Base-by-base conservation (phyloP, 2,797 vertebrate genomes). In the Urocyon cinereoargenteus region DNA sequence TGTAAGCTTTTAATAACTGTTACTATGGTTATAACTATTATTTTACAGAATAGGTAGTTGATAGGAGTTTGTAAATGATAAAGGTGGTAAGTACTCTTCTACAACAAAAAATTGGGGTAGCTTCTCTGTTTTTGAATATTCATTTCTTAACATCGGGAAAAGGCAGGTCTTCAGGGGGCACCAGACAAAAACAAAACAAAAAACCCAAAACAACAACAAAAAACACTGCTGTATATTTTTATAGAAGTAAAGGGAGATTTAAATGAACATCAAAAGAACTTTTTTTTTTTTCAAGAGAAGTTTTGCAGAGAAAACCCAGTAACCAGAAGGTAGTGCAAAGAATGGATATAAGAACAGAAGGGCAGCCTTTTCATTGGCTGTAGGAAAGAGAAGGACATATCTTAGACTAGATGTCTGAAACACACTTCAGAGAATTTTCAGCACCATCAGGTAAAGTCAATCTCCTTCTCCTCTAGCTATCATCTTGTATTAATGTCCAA, bases 81-180 rank as follows among this genome's bases (percentile, higher is more conserved):
- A 13, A 18, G 21, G 8, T 14, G 12, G 7, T 86, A 28, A 88
- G 19, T 40, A 34, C 2, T 73, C 21, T 82, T 15, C 15, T 34
- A 77, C 49, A 57, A 19, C 7, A 93, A 92, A 89, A 89, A 95
- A 77, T 6, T 72, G 10, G 6, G 8, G 40, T 45, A 24, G 4
- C 13, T 61, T 93, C 73, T 70, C 49, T 57, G 21, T 78, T 84
- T 91, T 72, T 28, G 26, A 57, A 6, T 21, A 26, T 68, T 92
- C 81, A 16, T 78, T 88, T 57, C 62, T 89, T 79, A 94, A 97
- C 77, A 87, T 3, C 59, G 28, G 61, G 31, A 90, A 28, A 81
- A 5, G 4, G 13, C 6, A 28, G 14, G 1, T 79, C 31, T 89
- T 92, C 68, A 0, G 34, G 49, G 34, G 2, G 2, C 24, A 36